Evolutionary conservation across 2,797 vertebrate genomes (phyloP).

Genomic region (Uromys caudimaculatus): DNA sequence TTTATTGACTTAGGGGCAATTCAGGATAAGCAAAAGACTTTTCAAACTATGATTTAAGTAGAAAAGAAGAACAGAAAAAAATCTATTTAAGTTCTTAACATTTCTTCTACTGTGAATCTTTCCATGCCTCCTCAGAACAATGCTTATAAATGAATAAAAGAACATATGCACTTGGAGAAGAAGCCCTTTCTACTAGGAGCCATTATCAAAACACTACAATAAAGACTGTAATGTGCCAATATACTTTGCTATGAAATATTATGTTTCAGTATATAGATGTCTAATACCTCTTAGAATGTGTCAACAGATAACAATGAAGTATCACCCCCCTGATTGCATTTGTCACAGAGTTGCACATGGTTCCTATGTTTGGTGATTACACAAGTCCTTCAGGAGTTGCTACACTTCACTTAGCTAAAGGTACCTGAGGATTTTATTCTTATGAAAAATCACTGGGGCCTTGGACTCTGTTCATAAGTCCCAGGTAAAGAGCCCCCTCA

Average conservation of each 20-base stretch:
- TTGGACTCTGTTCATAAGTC: background rate
- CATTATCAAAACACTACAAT: background rate
- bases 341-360: background rate
- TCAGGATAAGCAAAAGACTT: slow-evolving; percentile 54
- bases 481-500: background rate
- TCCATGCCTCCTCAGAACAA: background rate
- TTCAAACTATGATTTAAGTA: background rate
- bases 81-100: slow-evolving; percentile 12
- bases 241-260: background rate
- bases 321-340: background rate
- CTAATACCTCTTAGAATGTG: background rate
- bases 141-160: slow-evolving; percentile 25
- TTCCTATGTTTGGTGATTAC: background rate
- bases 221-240: background rate
- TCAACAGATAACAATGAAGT: background rate
- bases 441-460: background rate
- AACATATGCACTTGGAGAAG: background rate
- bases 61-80: slow-evolving; percentile 41
- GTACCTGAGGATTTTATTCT: background rate
- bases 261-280: background rate
- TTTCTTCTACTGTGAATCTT: background rate
- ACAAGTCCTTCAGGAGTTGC: background rate
- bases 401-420: background rate
- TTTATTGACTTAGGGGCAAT: slow-evolving; percentile 44
- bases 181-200: background rate